A percentile compares a stretch with the other conserved stretches of the same genome.
Evolutionary conservation across 2,797 vertebrate genomes (phyloP).

Genomic region (Tadarida brasiliensis): DNA sequence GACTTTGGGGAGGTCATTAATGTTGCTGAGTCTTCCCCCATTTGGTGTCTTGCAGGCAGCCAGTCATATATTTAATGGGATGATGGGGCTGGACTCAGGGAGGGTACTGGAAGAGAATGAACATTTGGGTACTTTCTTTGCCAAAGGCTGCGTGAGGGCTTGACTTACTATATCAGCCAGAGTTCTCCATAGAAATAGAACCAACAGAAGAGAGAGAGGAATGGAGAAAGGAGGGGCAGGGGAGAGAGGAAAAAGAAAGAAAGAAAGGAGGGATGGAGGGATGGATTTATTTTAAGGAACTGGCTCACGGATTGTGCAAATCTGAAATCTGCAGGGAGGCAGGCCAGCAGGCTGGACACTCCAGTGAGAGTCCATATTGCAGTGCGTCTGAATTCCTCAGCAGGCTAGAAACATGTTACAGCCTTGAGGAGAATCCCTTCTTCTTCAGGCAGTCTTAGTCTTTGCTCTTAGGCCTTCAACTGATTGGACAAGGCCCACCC

Average conservation of each 20-base stretch:
- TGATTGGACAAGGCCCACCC: background rate
- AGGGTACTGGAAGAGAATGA: background rate
- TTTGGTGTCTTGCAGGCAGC: background rate
- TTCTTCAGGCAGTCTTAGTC: background rate
- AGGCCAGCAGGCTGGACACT: background rate
- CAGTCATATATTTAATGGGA: background rate
- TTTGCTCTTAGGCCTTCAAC: background rate
- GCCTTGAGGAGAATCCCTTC: background rate
- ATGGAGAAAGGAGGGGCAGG: accelerated
- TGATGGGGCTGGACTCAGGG: background rate
- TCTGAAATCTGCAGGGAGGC: background rate
- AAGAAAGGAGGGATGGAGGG: background rate
- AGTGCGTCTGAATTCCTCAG: background rate
- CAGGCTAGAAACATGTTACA: background rate
- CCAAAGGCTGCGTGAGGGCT: background rate
- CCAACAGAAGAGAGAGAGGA: background rate
- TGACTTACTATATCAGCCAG: background rate
- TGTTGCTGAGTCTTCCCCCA: background rate
- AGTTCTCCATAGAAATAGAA: background rate
- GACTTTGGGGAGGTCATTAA: background rate
- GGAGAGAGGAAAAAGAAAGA: background rate
- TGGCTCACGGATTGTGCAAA: no score
- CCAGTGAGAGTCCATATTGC: background rate
- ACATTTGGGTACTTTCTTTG: background rate
- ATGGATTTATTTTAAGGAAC: background rate